Evolutionary conservation across 2,797 vertebrate species (phyloP), one percentile per base, ranked within the genome.

Genomic region (Valencia hispanica): DNA sequence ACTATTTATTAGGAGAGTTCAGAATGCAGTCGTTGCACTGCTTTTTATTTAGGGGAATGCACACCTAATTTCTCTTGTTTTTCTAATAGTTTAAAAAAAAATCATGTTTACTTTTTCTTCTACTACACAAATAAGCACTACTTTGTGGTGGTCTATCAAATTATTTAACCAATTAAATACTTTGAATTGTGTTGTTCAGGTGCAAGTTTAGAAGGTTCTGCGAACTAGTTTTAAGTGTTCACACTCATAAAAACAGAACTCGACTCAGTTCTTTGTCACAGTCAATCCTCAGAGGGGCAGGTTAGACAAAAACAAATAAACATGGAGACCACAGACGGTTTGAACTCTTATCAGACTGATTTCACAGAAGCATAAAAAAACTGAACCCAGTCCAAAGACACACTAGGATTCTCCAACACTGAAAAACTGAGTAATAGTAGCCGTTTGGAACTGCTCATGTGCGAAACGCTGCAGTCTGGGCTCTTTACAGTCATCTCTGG

Each of bases 211-310:
- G 11, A 57, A 57, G 25, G 55, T 30, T 57, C 55, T 57, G n/a
- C 77, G 85, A 70, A 89, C 59, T 65, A 74, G 61, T 74, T 79
- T 74, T 68, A 74, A 74, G 84, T 75, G 74, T 86, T 86, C 85
- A 72, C 53, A 73, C 70, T 34, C 45, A 65, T 57, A 73, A 73
- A 84, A 72, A 76, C 51, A 82, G 70, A 5, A 69, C 18, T 39
- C 71, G 68, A 73, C 75, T 83, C 4, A 72, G 73, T 73, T 72
- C 47, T 30, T 27, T 68, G 68, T 72, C 55, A 1, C 6, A 32
- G 63, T 61, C 6, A 72, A 18, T 80, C 61, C 32, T 32, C 45
- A 36, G 51, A 47, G 43, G 61, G 48, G 36, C 34, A 80, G 36
- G 32, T 68, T 86, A 81, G 81, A 80, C 83, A 2, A 80, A 45